Evolutionary conservation across 2,797 vertebrate species (phyloP).

Genomic region (Ciconia nigra): DNA sequence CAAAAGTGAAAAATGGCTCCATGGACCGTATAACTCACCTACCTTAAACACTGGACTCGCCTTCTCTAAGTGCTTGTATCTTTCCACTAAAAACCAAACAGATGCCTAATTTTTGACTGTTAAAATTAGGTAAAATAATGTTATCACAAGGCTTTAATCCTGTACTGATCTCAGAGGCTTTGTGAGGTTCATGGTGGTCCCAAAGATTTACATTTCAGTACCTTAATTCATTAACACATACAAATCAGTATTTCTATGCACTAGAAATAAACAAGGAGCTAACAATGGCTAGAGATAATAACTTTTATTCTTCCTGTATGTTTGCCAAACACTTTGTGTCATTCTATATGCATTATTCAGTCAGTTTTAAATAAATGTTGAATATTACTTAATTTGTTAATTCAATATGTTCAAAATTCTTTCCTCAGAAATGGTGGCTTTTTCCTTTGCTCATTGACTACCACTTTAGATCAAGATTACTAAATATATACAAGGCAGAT

Average conservation of each 20-base stretch:
- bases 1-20: not conserved
- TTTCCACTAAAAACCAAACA: not conserved
- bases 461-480: not conserved
- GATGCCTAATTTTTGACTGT: not conserved
- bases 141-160: not conserved
- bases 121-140: not conserved
- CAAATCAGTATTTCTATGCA: not conserved
- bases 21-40: not conserved
- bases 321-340: not conserved
- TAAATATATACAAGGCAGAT: not conserved
- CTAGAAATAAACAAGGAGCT: not conserved
- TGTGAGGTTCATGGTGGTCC: not conserved
- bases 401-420: not conserved
- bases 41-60: not conserved
- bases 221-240: not conserved
- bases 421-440: not conserved
- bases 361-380: not conserved
- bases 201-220: not conserved
- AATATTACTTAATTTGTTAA: not conserved
- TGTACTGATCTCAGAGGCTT: not conserved
- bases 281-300: not conserved
- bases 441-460: not conserved
- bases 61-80: not conserved
- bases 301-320: not conserved
- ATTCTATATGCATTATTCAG: not conserved